Evolutionary conservation across 1,140 invertebrate species (phyloP), one percentile per base, ranked within the genome.

Genomic region (Magallana gigas): DNA sequence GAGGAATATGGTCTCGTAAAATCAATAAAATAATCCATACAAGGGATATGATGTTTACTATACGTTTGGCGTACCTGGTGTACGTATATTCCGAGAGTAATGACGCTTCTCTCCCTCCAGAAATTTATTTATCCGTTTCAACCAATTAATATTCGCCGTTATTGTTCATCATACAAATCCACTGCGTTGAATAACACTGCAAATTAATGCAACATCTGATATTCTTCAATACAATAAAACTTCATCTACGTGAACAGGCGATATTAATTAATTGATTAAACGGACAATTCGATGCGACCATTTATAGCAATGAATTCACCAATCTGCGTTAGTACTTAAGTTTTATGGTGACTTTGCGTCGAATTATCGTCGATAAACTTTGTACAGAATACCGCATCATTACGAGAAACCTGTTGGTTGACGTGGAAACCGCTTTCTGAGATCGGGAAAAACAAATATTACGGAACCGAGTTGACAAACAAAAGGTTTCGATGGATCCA

Each of bases 11-110:
- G 36, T 48, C 36, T 48, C 36, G 36, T 48, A 48, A 29, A 71
- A 71, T 76, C 68, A 36, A 76, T 76, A 76, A 76, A 76, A 48
- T 48, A 48, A 76, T 76, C 68, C 23, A 76, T 76, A 29, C 23
- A 9, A 76, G 23, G 68, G 23, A 12, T 12, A 36, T 36, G 23
- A 76, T 12, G 23, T 76, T 36, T 36, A 48, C 36, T 48, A 8
- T 29, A 76, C 16, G 5, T 16, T 64, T 8, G 16, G 18, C 18
- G 16, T 64, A 7, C 8, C 23, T 76, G 12, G 3, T 76, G 36
- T 71, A 29, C 36, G 68, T 76, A 29, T 9, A 29, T 11, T 36
- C 14, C 36, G 36, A 11, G 9, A 76, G 36, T 76, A 29, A 11
- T 36, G 29, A 76, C 68, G 36, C 68, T 29, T 76, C 8, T 76